A percentile compares a stretch with the other conserved stretches of the same genome.
Evolutionary conservation across 2,113 vertebrate genomes (phyloP).

Genomic region (Lamprologus lemairii): DNA sequence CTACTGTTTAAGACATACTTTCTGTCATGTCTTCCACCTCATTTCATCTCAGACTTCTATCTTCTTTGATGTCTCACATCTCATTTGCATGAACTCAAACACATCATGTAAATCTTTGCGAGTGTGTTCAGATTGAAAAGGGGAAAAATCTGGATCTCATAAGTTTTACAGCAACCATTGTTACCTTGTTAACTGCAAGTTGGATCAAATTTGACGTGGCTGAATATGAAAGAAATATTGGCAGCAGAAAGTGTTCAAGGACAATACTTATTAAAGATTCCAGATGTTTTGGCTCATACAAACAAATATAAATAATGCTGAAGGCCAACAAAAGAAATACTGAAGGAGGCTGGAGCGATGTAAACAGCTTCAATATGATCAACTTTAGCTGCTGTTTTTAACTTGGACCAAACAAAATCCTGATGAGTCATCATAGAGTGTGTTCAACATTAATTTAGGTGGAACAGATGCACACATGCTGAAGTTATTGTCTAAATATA

Average conservation of each 20-base stretch:
- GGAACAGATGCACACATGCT: not conserved
- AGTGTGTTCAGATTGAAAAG: not conserved
- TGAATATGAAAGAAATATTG: not conserved
- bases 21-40: not conserved
- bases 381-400: not conserved
- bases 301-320: not conserved
- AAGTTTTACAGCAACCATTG: not conserved
- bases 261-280: not conserved
- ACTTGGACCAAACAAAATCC: not conserved
- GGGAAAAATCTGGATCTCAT: not conserved
- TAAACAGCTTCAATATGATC: not conserved
- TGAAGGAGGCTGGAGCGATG: not conserved
- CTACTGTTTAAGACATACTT: not conserved
- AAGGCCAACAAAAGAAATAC: not conserved
- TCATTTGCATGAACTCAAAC: not conserved
- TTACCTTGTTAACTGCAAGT: not conserved
- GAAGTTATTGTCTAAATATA: not conserved
- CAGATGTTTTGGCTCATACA: not conserved
- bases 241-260: rapidly evolving
- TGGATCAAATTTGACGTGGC: not conserved
- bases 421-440: not conserved
- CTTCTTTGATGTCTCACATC: not conserved
- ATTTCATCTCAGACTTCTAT: not conserved
- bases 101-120: not conserved
- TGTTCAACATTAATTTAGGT: rapidly evolving